These are phyloP conservation scores for Copidosoma floridanum DNA, from an alignment of 1,140 invertebrate species.

Conservation along the genomic window DNA sequence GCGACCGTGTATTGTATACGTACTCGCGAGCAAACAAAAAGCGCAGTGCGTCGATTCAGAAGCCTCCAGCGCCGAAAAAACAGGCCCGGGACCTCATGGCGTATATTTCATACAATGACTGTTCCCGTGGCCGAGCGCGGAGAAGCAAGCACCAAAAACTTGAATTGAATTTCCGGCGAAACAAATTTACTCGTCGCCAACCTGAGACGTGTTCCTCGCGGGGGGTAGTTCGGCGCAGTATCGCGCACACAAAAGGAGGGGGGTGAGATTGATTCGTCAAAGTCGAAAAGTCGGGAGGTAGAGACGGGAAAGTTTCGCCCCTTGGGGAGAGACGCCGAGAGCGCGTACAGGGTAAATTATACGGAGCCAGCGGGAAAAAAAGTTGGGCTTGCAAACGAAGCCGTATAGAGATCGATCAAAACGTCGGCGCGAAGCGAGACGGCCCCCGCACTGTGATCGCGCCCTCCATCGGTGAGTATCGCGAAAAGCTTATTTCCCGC, in stretches of 20 bases:
- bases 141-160: too few relatives aligned
- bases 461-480: too few relatives aligned
- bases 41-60: too few relatives aligned
- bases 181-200: constrained; percentile 2
- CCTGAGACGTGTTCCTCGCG: not conserved
- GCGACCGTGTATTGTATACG: too few relatives aligned
- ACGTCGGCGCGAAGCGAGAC: not conserved
- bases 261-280: not conserved
- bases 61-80: too few relatives aligned
- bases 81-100: too few relatives aligned
- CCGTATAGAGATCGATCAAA: constrained; percentile 2
- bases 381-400: too few relatives aligned
- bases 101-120: too few relatives aligned
- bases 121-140: too few relatives aligned
- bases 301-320: not conserved
- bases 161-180: constrained; percentile 1
- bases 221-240: not conserved
- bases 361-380: not conserved
- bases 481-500: too few relatives aligned
- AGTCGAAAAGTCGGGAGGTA: not conserved
- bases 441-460: too few relatives aligned
- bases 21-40: too few relatives aligned
- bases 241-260: not conserved
- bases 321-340: not conserved
- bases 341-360: not conserved